Percentiles rank a stretch among this genome's conserved stretches.
Evolutionary conservation across 2,888 invertebrate species (phyloP).

Genomic region (Oxyteleia sp.): DNA sequence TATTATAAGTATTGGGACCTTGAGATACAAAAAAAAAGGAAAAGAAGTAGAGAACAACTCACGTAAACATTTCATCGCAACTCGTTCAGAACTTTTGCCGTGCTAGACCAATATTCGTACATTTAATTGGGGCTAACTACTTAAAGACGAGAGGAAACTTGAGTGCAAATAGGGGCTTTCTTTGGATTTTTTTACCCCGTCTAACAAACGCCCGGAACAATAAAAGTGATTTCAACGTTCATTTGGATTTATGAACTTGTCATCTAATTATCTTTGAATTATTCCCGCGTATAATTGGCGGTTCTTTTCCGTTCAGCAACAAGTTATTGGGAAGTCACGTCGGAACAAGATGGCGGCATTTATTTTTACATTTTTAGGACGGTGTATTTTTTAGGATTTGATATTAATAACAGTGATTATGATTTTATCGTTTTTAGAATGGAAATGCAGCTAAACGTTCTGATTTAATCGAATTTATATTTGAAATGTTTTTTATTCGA

Average conservation of each 20-base stretch:
- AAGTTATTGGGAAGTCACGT: too few relatives aligned
- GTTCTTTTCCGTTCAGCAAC: slow-evolving; percentile 17
- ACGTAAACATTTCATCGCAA: slow-evolving; percentile 56
- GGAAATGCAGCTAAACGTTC: too few relatives aligned
- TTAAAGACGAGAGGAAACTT: slow-evolving; percentile 42
- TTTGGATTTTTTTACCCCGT: slow-evolving; percentile 26
- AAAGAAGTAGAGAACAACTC: slow-evolving; percentile 52
- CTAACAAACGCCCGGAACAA: slow-evolving; percentile 36
- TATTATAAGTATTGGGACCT: too few relatives aligned
- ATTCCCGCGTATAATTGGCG: slow-evolving; percentile 26
- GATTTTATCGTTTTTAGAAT: too few relatives aligned
- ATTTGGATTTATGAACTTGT: slow-evolving; percentile 40
- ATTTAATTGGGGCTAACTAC: slow-evolving; percentile 62
- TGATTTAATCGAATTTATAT: too few relatives aligned
- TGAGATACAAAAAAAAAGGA: neutral
- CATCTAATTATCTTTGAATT: slow-evolving; percentile 40
- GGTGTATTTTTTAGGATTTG: too few relatives aligned
- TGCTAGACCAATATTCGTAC: slow-evolving; percentile 57
- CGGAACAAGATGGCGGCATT: too few relatives aligned
- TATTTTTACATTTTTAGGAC: too few relatives aligned
- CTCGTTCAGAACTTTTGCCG: slow-evolving; percentile 47
- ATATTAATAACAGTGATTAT: too few relatives aligned
- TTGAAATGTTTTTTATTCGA: too few relatives aligned
- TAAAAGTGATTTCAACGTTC: slow-evolving; percentile 54
- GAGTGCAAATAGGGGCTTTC: slow-evolving; percentile 51